Base-by-base conservation (phyloP, 2,797 vertebrate genomes). In the Choloepus didactylus region DNA sequence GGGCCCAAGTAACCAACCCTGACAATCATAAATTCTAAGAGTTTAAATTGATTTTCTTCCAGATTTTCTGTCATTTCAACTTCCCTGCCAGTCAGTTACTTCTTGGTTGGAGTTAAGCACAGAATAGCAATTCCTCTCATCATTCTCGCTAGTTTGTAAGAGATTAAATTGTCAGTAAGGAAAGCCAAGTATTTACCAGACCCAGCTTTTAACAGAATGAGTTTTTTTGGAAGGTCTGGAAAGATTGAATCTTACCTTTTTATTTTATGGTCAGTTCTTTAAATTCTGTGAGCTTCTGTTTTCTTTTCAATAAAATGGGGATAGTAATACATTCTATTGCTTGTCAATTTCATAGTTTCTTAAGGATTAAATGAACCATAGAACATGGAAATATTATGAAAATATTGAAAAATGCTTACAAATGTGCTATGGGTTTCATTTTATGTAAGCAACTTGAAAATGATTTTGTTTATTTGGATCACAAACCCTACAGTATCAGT, bases 121-220 rank as follows among this genome's bases (percentile, higher is more conserved):
- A 66, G 25, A 92, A 60, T 35, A 82, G n/a, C n/a, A 94, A 69
- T 87, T 62, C 11, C 5, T 89, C 27, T 94, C 70, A 62, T 81
- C 35, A 51, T 89, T 93, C 23, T 76, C 31, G 41, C 15, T 82
- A 46, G 21, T 11, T 76, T 67, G 51, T 76, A 64, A 72, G 35
- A 95, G 49, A 92, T 89, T 96, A 75, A 95, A 95, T 31, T 83
- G 35, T 60, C 44, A 89, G 9, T 75, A 70, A 91, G 25, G 29
- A 12, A 62, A 76, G 66, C 54, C 64, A 84, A 38, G 41, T 70
- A 88, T 84, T 90, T 86, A 80, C 80, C 38, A 90, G 60, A 60
- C 14, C 15, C 21, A 60, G 76, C 18, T 95, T 94, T 82, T 94
- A 94, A 70, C 46, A 87, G 60, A 94, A 72, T 89, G 35, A 89